Percentiles rank a stretch among this genome's conserved stretches.
These are phyloP conservation scores for Fissipunctia ypsillon DNA, from an alignment of 2,888 invertebrate genomes.

Conservation along the genomic window DNA sequence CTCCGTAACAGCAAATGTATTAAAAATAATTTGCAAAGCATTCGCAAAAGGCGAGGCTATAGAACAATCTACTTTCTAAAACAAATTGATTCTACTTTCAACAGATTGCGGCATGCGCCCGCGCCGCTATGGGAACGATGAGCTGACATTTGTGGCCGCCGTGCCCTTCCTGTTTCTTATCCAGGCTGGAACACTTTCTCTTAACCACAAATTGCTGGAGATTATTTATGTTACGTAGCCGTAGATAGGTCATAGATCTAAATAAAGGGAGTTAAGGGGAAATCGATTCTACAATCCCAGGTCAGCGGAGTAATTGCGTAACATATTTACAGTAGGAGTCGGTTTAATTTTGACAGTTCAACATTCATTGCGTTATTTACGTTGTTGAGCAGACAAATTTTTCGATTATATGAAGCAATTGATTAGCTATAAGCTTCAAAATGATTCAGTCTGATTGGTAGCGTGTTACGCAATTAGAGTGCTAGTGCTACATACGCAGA, in stretches of 20 bases:
- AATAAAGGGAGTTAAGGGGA: conserved; percentile 15
- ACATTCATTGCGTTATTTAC: no score
- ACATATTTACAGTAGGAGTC: no score
- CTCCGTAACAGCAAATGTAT: conserved; percentile 37
- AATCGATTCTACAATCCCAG: conserved; percentile 6
- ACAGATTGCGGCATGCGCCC: conserved; percentile 80
- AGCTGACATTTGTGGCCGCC: conserved; percentile 77
- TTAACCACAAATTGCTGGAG: conserved; percentile 50
- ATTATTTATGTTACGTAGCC: conserved; percentile 37
- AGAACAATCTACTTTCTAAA: conserved; percentile 87
- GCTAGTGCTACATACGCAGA: not conserved
- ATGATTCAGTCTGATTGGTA: no score
- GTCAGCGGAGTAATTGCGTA: no score
- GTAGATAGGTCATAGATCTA: conserved; percentile 8
- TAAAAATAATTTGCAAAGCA: conserved; percentile 71
- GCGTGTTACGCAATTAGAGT: no score
- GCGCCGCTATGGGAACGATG: conserved; percentile 71
- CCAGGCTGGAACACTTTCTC: conserved; percentile 64
- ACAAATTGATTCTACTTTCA: conserved; percentile 89
- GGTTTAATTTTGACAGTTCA: no score
- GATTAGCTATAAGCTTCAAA: no score
- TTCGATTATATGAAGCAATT: no score
- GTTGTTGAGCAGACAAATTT: no score
- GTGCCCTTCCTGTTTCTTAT: conserved; percentile 73
- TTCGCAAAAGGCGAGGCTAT: conserved; percentile 76